Conservation (phyloP, 2,888 invertebrate genomes). For the Tenthredo distinguenda region DNA sequence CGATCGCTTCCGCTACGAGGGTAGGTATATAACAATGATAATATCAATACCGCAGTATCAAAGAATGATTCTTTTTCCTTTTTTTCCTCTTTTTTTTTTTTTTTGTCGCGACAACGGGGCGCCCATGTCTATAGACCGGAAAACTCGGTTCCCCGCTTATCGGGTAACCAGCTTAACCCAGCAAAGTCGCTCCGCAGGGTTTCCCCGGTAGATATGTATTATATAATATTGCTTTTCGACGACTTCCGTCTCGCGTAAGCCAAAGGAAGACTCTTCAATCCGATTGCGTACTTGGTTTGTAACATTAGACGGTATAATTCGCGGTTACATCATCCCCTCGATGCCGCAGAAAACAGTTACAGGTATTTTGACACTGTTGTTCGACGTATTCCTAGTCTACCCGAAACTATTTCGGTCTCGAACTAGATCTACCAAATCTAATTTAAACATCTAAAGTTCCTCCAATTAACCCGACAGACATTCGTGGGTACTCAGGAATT, state of each 20-base stretch:
- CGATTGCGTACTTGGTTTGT: slow-evolving; percentile 41
- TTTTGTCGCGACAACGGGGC: slow-evolving; percentile 42
- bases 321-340: slow-evolving; percentile 21
- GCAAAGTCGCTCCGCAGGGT: slow-evolving; percentile 19
- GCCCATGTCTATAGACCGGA: slow-evolving; percentile 36
- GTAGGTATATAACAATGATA: slow-evolving; percentile 13
- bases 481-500: not conserved
- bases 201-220: not conserved
- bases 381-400: not conserved
- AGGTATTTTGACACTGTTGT: not conserved
- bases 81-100: not conserved
- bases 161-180: slow-evolving; percentile 38
- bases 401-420: not conserved
- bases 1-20: slow-evolving; percentile 3
- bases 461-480: slow-evolving; percentile 9
- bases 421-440: not conserved
- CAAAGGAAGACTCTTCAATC: slow-evolving; percentile 32
- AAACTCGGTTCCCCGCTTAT: slow-evolving; percentile 48
- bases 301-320: slow-evolving; percentile 35
- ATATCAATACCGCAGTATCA: slow-evolving; percentile 1
- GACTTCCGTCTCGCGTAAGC: slow-evolving; percentile 38
- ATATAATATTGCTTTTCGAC: slow-evolving; percentile 38
- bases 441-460: slow-evolving; percentile 20
- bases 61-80: slow-evolving; percentile 15
- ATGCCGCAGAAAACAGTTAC: not conserved